A percentile compares a stretch with the other conserved stretches of the same genome.
phyloP scores from a whole-genome alignment of 2,888 invertebrate genomes.

The Aplocera efformata region DNA sequence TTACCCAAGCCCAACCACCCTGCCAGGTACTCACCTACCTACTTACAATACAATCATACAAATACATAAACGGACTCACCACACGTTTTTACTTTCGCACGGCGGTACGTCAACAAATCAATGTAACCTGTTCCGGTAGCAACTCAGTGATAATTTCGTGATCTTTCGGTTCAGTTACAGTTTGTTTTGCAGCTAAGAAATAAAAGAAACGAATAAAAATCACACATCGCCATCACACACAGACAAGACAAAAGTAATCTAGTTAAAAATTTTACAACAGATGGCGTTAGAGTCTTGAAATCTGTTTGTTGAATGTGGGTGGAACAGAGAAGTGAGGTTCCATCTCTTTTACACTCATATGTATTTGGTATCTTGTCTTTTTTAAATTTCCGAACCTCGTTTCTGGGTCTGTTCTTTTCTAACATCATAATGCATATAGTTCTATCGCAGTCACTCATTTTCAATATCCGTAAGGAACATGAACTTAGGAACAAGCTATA shows the following conservation, averaged over 20 bases:
- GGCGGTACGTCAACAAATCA: constrained; percentile 9
- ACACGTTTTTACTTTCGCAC: constrained; percentile 41
- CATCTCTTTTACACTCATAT: constrained; percentile 9
- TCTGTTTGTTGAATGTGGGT: neutral
- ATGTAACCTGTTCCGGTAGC: constrained; percentile 16
- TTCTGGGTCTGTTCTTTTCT: neutral
- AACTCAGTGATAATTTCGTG: constrained; percentile 25
- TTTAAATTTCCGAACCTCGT: neutral
- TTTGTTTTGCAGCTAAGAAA: constrained; percentile 42
- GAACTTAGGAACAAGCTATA: constrained; percentile 3
- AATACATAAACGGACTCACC: constrained; percentile 64
- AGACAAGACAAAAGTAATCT: constrained; percentile 7
- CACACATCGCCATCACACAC: constrained; percentile 63
- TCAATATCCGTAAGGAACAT: neutral
- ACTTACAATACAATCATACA: constrained; percentile 66
- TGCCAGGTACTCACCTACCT: constrained; percentile 52
- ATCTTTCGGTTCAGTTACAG: constrained; percentile 26
- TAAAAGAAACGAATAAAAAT: constrained; percentile 51
- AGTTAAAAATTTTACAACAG: constrained; percentile 23
- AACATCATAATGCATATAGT: neutral
- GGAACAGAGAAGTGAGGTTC: neutral
- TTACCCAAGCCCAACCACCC: constrained; percentile 60
- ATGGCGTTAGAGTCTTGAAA: constrained; percentile 27
- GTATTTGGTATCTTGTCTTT: constrained; percentile 1
- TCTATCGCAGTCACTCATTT: constrained; percentile 12